These are phyloP conservation scores for Drosophila santomea DNA, from an alignment of 1,140 invertebrate genomes.

Conservation along the genomic window DNA sequence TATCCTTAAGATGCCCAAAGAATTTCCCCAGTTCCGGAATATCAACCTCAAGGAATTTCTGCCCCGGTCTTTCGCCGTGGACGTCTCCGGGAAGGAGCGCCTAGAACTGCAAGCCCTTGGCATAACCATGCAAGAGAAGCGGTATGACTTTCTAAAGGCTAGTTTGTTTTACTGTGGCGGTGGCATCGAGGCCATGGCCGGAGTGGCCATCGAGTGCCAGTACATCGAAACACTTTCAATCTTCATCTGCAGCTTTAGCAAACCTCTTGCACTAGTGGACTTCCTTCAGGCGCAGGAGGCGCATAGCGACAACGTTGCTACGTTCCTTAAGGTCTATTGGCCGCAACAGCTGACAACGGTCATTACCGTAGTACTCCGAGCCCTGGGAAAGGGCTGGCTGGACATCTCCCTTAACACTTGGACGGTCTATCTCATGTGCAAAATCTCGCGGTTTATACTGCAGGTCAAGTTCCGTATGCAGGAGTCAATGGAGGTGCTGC, in stretches of 20 bases:
- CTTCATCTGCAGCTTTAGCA: slow-evolving; percentile 64
- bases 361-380: slow-evolving; percentile 61
- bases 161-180: slow-evolving; percentile 68
- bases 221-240: slow-evolving; percentile 65
- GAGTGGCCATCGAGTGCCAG: slow-evolving; percentile 65
- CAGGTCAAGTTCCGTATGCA: slow-evolving; percentile 82
- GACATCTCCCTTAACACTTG: slow-evolving; percentile 68
- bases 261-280: slow-evolving; percentile 58
- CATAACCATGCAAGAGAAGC: slow-evolving; percentile 45
- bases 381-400: slow-evolving; percentile 76
- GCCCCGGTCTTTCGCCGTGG: slow-evolving; percentile 42
- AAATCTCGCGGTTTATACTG: slow-evolving; percentile 71
- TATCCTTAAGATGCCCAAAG: slow-evolving; percentile 73
- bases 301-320: slow-evolving; percentile 65
- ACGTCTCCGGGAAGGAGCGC: slow-evolving; percentile 47
- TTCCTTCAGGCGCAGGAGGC: slow-evolving; percentile 68
- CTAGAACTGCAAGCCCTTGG: slow-evolving; percentile 33
- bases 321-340: slow-evolving; percentile 71
- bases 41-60: slow-evolving; percentile 60
- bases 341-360: slow-evolving; percentile 60
- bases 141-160: slow-evolving; percentile 40
- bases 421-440: slow-evolving; percentile 73
- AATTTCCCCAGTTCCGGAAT: slow-evolving; percentile 68
- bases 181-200: slow-evolving; percentile 70
- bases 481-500: slow-evolving; percentile 74